These are phyloP conservation scores for Aricia artaxerxes DNA, from an alignment of 2,888 invertebrate species.

Conservation along the genomic window DNA sequence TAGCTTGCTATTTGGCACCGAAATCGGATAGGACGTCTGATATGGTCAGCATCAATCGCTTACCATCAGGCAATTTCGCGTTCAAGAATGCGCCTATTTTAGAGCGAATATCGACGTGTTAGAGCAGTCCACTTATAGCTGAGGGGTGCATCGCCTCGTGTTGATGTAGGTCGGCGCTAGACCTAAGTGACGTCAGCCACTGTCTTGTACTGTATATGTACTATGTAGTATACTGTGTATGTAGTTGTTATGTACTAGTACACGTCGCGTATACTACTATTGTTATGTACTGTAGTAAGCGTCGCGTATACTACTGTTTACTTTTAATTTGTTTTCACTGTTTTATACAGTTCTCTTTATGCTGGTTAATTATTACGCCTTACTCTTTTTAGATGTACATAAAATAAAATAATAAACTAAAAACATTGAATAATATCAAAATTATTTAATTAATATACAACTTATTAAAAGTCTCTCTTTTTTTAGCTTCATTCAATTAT, in stretches of 20 bases:
- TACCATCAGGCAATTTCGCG: background rate
- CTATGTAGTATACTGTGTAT: background rate
- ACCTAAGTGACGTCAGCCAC: slow-evolving; percentile 49
- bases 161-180: slow-evolving; percentile 66
- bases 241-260: background rate
- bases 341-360: no score
- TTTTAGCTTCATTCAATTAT: no score
- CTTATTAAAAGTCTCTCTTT: no score
- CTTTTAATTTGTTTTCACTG: background rate
- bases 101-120: slow-evolving; percentile 40
- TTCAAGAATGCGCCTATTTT: slow-evolving; percentile 25
- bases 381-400: no score
- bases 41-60: background rate
- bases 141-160: slow-evolving; percentile 58
- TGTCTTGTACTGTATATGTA: slow-evolving; percentile 26
- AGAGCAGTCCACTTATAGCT: slow-evolving; percentile 61
- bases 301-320: background rate
- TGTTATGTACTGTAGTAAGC: background rate
- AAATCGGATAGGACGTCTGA: background rate
- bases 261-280: background rate
- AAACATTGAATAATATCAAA: no score
- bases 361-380: no score
- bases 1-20: no score
- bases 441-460: no score
- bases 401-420: no score